Base-by-base conservation (phyloP, 2,113 vertebrate genomes). In the Atractosteus spatula region DNA sequence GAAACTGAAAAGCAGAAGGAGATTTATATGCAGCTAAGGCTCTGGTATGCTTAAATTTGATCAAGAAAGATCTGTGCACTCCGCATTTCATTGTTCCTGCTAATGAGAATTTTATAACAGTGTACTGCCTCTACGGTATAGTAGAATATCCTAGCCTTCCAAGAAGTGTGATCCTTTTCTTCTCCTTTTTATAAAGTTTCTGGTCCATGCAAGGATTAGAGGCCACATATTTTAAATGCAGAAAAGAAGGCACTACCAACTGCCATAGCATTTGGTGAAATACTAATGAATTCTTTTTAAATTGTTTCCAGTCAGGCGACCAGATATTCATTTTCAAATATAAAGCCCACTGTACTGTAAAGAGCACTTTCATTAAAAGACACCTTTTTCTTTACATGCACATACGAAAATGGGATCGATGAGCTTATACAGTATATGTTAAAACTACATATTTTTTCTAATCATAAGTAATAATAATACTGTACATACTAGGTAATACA, bases 21-120 rank as follows among this genome's bases (percentile, higher is more conserved):
- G 77, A 82, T 79, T 80, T 80, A 81, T 81, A 82, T 80, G 78
- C 80, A 61, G 77, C 75, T 71, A 70, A 78, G 79, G 59, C 78
- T 76, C 70, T 56, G 76, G 78, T 81, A 75, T 64, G 71, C 70
- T 64, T 72, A 66, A 57, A 74, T 79, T 79, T 63, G 45, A 83
- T 85, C 79, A 73, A 78, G 56, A 81, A 82, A 78, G 78, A 77
- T 77, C 80, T 85, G 42, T 70, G 62, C 69, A 74, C 70, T 42
- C 74, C 66, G 11, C 73, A 61, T 80, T 76, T 74, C 67, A 70
- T 81, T 78, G 79, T 83, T 82, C 76, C 75, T 81, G 82, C 75
- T 77, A 85, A 84, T 82, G 66, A 74, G 61, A 75, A 76, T 82
- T 78, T 72, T 74, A 63, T 63, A 68, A 16, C 8, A 29, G 71